phyloP scores from a whole-genome alignment of 37 sponge, comb jelly and placozoan species.

The Lycopodina hypogea region DNA sequence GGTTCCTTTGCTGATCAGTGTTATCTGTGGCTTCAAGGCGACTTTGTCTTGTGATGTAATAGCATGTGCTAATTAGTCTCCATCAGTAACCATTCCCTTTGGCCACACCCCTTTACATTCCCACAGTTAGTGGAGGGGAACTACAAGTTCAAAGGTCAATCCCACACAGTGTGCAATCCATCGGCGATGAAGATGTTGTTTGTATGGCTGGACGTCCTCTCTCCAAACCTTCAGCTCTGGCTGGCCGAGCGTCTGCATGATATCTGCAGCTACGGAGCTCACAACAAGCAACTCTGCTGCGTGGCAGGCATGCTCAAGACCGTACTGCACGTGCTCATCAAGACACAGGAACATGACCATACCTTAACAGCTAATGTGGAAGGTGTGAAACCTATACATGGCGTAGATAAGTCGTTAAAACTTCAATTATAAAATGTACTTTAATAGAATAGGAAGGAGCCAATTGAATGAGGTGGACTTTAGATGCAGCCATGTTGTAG shows the following conservation, averaged over 20 bases:
- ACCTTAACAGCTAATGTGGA: conserved; percentile 43
- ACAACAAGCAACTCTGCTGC: conserved; percentile 79
- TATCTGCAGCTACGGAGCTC: conserved; percentile 28
- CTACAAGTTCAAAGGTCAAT: conserved; percentile 29
- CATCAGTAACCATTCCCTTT: no score
- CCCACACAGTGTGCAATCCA: conserved; percentile 29
- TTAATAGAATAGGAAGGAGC: conserved; percentile 5
- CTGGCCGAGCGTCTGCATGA: conserved; percentile 35
- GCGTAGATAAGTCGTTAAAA: neutral
- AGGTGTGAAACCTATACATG: conserved; percentile 54
- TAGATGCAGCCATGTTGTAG: no score
- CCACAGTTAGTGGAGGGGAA: conserved; percentile 34
- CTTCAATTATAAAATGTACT: no score
- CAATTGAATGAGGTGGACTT: no score
- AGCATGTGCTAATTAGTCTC: no score
- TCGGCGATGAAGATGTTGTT: conserved; percentile 37
- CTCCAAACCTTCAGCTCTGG: conserved; percentile 29
- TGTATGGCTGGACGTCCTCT: conserved; percentile 33
- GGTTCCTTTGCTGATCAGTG: no score
- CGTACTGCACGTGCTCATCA: conserved; percentile 46
- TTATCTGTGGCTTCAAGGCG: no score
- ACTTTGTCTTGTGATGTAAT: no score
- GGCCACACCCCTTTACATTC: neutral
- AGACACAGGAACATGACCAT: conserved; percentile 46
- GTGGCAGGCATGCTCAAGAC: conserved; percentile 46